A percentile compares a stretch with the other conserved stretches of the same genome.
Conservation (phyloP, 2,888 invertebrate genomes). For the Coenonympha glycerion region DNA sequence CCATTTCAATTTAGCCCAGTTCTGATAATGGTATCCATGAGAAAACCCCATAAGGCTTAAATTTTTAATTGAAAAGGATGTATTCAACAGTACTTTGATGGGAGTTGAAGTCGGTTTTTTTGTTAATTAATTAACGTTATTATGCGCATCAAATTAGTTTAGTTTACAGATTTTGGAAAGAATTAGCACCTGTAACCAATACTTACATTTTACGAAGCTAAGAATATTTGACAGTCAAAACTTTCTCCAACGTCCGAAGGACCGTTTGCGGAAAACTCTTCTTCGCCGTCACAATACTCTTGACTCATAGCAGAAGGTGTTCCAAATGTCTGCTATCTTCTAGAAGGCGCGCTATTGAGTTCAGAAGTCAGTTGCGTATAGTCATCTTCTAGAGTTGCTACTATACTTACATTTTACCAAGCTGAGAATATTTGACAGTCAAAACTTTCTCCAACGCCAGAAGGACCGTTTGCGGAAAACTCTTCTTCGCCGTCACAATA, state of each 20-base stretch:
- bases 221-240: constrained; percentile 84
- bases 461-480: constrained; percentile 80
- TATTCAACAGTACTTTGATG: no score
- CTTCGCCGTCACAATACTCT: constrained; percentile 79
- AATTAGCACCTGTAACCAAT: no score
- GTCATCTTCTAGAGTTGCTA: constrained; percentile 80
- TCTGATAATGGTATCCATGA: no score
- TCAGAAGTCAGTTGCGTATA: constrained; percentile 85
- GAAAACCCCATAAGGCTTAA: no score
- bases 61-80: no score
- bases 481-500: constrained; percentile 79
- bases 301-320: constrained; percentile 90
- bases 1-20: no score
- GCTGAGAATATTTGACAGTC: constrained; percentile 84
- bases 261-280: constrained; percentile 79
- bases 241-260: constrained; percentile 85
- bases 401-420: constrained; percentile 87
- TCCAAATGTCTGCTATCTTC: constrained; percentile 90
- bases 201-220: constrained; percentile 90
- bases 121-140: no score
- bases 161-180: no score
- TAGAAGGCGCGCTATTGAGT: constrained; percentile 81
- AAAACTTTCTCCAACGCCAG: constrained; percentile 86
- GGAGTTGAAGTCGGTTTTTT: no score
- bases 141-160: no score